Conservation (phyloP, 2,888 invertebrate genomes). For the Dione juno region DNA sequence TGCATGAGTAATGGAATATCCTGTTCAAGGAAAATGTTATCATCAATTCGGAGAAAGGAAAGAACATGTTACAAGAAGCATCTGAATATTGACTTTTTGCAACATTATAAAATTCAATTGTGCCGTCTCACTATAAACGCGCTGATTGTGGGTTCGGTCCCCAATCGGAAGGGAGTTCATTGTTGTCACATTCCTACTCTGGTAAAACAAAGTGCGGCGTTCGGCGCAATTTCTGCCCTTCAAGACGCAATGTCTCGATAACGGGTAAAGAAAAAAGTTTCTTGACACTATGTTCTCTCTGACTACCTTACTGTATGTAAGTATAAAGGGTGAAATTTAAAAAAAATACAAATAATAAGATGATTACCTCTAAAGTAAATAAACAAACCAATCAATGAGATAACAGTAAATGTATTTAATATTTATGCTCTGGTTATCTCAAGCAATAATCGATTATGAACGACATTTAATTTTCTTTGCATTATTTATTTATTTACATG, state of each 20-base stretch:
- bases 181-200: no score
- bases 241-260: no score
- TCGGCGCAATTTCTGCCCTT: no score
- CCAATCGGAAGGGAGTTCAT: no score
- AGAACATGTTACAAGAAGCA: not conserved
- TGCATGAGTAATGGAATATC: slow-evolving; percentile 9
- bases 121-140: no score
- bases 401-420: not conserved
- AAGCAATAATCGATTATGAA: not conserved
- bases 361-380: not conserved
- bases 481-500: slow-evolving; percentile 16
- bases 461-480: slow-evolving; percentile 9
- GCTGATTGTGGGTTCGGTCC: no score
- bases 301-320: no score
- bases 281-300: no score
- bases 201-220: no score
- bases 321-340: no score
- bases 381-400: not conserved
- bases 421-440: not conserved
- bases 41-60: slow-evolving; percentile 7
- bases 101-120: no score
- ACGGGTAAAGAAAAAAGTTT: no score
- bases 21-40: slow-evolving; percentile 21
- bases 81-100: not conserved
- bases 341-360: not conserved